Conservation (phyloP, 2,888 invertebrate species). For the Andrena marginata region DNA sequence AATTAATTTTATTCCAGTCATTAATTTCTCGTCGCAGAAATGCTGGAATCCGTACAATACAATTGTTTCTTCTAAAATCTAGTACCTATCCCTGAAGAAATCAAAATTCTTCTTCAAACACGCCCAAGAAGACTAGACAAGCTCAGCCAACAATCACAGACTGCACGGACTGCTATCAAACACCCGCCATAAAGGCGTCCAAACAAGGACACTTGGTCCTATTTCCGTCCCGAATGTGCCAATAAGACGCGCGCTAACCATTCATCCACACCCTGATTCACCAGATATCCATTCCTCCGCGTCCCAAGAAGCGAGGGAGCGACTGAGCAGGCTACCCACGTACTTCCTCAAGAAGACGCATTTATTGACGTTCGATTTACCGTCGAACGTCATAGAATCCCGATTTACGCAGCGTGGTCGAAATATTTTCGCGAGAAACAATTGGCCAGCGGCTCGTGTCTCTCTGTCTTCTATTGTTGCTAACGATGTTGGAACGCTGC, state of each 20-base stretch:
- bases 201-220: slow-evolving; percentile 12
- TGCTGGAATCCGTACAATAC: no score
- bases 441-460: slow-evolving; percentile 22
- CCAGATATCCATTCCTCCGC: slow-evolving; percentile 15
- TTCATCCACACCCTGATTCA: neutral
- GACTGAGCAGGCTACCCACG: neutral
- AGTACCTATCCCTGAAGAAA: no score
- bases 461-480: slow-evolving; percentile 29
- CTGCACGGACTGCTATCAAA: neutral
- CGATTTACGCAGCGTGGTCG: neutral
- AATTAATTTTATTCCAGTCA: no score
- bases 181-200: slow-evolving; percentile 1
- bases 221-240: neutral
- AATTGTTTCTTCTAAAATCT: no score
- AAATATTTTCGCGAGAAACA: slow-evolving; percentile 52
- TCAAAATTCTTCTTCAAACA: no score
- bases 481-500: slow-evolving; percentile 43
- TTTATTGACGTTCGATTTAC: slow-evolving; percentile 1
- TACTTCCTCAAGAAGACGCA: neutral
- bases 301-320: neutral
- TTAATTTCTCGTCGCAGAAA: no score
- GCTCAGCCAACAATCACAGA: neutral
- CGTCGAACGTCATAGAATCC: slow-evolving; percentile 7
- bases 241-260: slow-evolving; percentile 1
- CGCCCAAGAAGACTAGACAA: neutral